These are phyloP conservation scores for Cotesia vestalis DNA, from an alignment of 1,140 invertebrate genomes.

Conservation along the genomic window DNA sequence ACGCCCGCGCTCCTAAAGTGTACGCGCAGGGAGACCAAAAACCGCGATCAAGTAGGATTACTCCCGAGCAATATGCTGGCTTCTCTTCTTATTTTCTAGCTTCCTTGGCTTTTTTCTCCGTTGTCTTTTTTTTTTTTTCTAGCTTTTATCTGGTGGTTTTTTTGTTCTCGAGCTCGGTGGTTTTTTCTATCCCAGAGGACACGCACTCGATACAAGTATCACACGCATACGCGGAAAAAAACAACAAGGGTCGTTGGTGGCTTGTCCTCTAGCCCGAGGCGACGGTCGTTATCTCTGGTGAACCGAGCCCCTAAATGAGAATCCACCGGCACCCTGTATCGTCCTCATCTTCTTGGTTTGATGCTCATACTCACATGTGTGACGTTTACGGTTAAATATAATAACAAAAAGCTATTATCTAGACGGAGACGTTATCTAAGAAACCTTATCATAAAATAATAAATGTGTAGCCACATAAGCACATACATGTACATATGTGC, in stretches of 20 bases:
- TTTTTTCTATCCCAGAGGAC: slow-evolving; percentile 2
- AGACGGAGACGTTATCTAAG: too few species aligned
- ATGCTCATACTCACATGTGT: too few species aligned
- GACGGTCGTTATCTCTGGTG: slow-evolving; percentile 52
- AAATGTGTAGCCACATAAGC: too few species aligned
- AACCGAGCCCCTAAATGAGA: slow-evolving; percentile 35
- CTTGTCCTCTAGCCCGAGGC: slow-evolving; percentile 44
- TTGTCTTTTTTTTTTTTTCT: slow-evolving; percentile 36
- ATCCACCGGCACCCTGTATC: slow-evolving; percentile 36
- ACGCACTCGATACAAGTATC: slow-evolving; percentile 22
- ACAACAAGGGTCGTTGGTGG: slow-evolving; percentile 12
- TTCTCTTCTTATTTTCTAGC: slow-evolving; percentile 35
- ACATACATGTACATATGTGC: too few species aligned
- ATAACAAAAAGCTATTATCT: too few species aligned
- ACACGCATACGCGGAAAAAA: slow-evolving; percentile 27
- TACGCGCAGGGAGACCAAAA: slow-evolving; percentile 51
- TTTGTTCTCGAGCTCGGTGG: too few species aligned
- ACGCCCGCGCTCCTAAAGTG: background rate
- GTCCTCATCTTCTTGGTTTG: background rate
- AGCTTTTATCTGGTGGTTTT: slow-evolving; percentile 15
- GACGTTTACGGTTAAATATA: too few species aligned
- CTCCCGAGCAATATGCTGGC: slow-evolving; percentile 60
- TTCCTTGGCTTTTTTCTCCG: slow-evolving; percentile 32
- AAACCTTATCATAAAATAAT: too few species aligned
- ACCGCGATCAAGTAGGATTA: slow-evolving; percentile 65